A percentile compares a stretch with the other conserved stretches of the same genome.
Evolutionary conservation across 2,797 vertebrate genomes (phyloP).

Genomic region (Rachycentron canadum): DNA sequence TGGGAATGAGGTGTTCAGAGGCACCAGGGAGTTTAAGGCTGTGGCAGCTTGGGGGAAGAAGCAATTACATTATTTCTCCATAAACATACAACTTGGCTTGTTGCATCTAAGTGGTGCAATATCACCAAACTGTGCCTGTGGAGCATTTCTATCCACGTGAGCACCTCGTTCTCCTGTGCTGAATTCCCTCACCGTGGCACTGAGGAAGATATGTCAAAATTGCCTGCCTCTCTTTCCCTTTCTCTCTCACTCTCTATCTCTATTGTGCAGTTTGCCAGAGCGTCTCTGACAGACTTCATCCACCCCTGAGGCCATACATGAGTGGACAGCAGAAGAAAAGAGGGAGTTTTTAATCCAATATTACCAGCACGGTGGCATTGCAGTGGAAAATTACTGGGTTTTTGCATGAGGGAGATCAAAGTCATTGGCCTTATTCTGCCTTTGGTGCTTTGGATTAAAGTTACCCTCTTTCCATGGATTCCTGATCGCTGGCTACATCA

Average conservation of each 20-base stretch:
- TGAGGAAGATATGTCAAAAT: conserved; percentile 58
- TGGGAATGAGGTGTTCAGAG: no score
- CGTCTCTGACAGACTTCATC: conserved; percentile 67
- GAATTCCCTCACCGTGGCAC: conserved; percentile 30
- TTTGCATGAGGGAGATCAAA: conserved; percentile 85
- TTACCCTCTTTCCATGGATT: conserved; percentile 68
- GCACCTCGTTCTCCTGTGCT: conserved; percentile 29
- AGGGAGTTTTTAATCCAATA: conserved; percentile 80
- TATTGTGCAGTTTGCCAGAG: conserved; percentile 66
- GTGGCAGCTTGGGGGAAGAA: no score
- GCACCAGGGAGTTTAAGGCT: no score
- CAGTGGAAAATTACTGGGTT: conserved; percentile 78
- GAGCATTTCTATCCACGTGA: conserved; percentile 11
- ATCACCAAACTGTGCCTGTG: conserved; percentile 27
- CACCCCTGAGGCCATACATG: conserved; percentile 76
- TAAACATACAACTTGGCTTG: conserved; percentile 23
- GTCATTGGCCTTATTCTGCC: conserved; percentile 77
- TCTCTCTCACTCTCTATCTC: conserved; percentile 61
- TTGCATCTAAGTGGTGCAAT: conserved; percentile 3
- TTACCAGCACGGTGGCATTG: conserved; percentile 75
- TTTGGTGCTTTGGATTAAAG: conserved; percentile 77
- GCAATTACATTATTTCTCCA: conserved; percentile 27
- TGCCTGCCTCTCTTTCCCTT: conserved; percentile 39
- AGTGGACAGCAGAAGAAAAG: conserved; percentile 81
- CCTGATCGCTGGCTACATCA: conserved; percentile 77